These are phyloP conservation scores for Bettongia penicillata DNA, from an alignment of 2,113 vertebrate species.

Conservation along the genomic window DNA sequence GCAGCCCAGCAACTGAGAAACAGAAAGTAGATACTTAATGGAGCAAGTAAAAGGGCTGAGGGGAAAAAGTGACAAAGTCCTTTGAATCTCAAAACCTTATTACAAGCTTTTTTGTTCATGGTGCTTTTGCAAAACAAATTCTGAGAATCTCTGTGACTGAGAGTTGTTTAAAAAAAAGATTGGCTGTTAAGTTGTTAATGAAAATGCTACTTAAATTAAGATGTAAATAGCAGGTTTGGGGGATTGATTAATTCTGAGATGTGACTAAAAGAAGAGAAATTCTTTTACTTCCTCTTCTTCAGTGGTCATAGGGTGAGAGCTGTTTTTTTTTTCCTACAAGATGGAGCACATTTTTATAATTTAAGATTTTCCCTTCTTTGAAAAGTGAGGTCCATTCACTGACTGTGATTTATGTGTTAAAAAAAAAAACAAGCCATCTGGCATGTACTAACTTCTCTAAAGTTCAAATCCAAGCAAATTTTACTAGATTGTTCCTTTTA, in stretches of 20 bases:
- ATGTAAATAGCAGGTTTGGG: not conserved
- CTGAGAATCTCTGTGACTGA: not conserved
- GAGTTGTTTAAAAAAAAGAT: not conserved
- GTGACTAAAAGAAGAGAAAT: not conserved
- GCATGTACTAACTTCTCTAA: not conserved
- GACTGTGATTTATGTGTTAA: not conserved
- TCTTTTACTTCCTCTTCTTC: not conserved
- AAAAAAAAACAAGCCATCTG: not conserved
- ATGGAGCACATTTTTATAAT: not conserved
- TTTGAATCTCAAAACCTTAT: not conserved
- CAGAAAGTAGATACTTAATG: not conserved
- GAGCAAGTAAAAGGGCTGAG: not conserved
- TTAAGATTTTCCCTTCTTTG: not conserved
- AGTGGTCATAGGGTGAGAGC: not conserved
- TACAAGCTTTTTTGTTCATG: not conserved
- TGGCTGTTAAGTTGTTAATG: not conserved
- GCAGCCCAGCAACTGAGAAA: not conserved
- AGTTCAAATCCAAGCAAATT: not conserved
- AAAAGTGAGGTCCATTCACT: not conserved
- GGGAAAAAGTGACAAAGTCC: not conserved
- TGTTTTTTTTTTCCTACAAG: not conserved
- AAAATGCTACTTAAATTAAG: not conserved
- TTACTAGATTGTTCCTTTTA: not conserved
- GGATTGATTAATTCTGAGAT: not conserved
- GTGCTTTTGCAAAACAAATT: not conserved